Conservation (phyloP, 1,140 invertebrate species). For the Nymphalis io region DNA sequence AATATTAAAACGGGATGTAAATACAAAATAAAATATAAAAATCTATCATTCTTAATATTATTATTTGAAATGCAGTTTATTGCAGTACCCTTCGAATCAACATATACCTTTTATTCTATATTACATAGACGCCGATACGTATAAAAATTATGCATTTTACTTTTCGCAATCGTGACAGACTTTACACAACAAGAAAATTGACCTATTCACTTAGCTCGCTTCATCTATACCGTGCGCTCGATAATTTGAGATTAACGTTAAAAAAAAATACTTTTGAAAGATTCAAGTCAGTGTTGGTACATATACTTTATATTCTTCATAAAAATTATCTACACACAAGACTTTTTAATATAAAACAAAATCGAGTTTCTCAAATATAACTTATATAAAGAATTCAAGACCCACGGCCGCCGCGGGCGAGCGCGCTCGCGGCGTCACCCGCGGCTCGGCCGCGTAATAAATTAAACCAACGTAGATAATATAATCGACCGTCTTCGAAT, state of each 20-base stretch:
- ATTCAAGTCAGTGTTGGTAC: conserved; percentile 63
- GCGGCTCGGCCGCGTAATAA: conserved; percentile 34
- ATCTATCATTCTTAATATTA: conserved; percentile 66
- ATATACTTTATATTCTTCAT: conserved; percentile 79
- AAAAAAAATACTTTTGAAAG: conserved; percentile 52
- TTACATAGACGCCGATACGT: conserved; percentile 61
- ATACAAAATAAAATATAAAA: conserved; percentile 60
- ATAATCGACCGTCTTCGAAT: conserved; percentile 30
- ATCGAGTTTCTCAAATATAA: conserved; percentile 71
- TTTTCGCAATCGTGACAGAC: conserved; percentile 50
- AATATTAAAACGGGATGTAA: conserved; percentile 44
- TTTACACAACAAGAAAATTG: conserved; percentile 53
- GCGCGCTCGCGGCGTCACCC: neutral
- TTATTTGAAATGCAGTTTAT: conserved; percentile 70
- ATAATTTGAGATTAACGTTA: conserved; percentile 35
- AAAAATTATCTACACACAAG: conserved; percentile 79
- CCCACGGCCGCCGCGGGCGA: conserved; percentile 29
- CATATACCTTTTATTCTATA: conserved; percentile 66
- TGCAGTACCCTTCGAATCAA: conserved; percentile 66
- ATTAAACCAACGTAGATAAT: conserved; percentile 40
- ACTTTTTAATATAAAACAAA: conserved; percentile 73
- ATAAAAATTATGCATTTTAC: conserved; percentile 65
- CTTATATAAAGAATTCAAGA: conserved; percentile 61
- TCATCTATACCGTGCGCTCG: conserved; percentile 35
- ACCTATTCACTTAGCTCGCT: conserved; percentile 43